Evolutionary conservation across 2,113 vertebrate genomes (phyloP).

Genomic region (Ophiodon elongatus): DNA sequence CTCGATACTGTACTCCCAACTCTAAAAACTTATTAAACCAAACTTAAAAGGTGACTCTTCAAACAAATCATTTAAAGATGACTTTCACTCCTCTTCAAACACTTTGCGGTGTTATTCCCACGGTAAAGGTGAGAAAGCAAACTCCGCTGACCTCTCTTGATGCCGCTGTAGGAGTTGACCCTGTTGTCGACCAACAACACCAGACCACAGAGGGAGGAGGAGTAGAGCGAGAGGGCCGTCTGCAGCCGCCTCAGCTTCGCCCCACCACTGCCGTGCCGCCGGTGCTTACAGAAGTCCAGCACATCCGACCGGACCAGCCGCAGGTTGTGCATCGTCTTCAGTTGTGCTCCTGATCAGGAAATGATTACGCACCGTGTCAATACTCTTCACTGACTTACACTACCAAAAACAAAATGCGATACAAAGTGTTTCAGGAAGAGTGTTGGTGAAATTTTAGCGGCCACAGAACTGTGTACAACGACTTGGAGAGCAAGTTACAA

Average conservation of each 20-base stretch:
- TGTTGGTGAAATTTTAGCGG: not conserved
- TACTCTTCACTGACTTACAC: not conserved
- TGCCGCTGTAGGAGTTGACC: slow-evolving; percentile 97
- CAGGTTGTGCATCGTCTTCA: slow-evolving; percentile 99
- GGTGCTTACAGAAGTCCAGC: slow-evolving; percentile 95
- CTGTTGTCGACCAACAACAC: slow-evolving; percentile 96
- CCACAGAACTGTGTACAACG: not conserved
- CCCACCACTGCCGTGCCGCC: slow-evolving; percentile 89
- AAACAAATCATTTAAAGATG: not conserved
- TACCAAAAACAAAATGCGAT: not conserved
- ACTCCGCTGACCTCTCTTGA: slow-evolving; percentile 91
- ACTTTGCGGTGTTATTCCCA: not conserved
- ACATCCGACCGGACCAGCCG: slow-evolving; percentile 92
- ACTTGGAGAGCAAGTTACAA: not conserved
- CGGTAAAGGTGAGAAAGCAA: not conserved
- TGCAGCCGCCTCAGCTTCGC: slow-evolving; percentile 94
- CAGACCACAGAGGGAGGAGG: slow-evolving; percentile 93
- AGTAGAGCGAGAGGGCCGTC: slow-evolving; percentile 95
- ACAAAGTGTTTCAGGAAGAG: not conserved
- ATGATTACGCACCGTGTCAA: not conserved
- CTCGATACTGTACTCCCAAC: not conserved
- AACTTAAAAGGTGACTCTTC: not conserved
- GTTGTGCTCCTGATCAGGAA: slow-evolving; percentile 89
- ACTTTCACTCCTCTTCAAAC: not conserved
- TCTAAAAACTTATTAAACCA: not conserved